Evolutionary conservation across 2,113 vertebrate species (phyloP).

Genomic region (Pachyramphus minor): DNA sequence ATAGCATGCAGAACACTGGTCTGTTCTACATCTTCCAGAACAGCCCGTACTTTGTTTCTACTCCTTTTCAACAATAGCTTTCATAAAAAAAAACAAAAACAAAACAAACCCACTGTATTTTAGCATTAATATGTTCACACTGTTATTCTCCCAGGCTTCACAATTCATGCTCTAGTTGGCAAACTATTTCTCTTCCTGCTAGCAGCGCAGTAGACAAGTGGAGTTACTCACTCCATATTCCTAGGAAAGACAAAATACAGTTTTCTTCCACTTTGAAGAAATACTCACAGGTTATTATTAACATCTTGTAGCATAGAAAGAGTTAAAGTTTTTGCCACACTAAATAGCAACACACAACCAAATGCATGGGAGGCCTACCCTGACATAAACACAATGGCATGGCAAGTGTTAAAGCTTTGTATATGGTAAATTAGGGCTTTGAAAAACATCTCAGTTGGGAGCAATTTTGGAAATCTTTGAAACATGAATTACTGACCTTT

Average conservation of each 20-base stretch:
- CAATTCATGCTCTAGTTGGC: neutral
- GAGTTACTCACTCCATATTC: neutral
- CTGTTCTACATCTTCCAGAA: conserved; percentile 39
- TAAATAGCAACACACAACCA: neutral
- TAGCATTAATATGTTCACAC: neutral
- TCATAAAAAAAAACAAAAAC: neutral
- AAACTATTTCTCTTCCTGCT: neutral
- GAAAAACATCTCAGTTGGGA: conserved; percentile 43
- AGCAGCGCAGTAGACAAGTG: neutral
- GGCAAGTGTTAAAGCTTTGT: conserved; percentile 2
- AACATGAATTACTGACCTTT: neutral
- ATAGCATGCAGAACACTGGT: neutral
- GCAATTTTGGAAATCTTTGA: conserved; percentile 29
- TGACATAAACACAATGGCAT: neutral
- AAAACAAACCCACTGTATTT: neutral
- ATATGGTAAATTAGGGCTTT: neutral
- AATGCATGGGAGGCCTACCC: neutral
- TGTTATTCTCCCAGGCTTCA: neutral
- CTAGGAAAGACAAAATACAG: neutral
- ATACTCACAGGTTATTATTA: neutral
- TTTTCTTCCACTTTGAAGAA: neutral
- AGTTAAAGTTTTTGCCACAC: neutral
- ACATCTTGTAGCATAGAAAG: neutral
- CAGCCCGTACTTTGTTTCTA: neutral
- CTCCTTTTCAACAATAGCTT: conserved; percentile 29